These are phyloP conservation scores for Microplitis deprimator DNA, from an alignment of 2,888 invertebrate species.

Conservation along the genomic window DNA sequence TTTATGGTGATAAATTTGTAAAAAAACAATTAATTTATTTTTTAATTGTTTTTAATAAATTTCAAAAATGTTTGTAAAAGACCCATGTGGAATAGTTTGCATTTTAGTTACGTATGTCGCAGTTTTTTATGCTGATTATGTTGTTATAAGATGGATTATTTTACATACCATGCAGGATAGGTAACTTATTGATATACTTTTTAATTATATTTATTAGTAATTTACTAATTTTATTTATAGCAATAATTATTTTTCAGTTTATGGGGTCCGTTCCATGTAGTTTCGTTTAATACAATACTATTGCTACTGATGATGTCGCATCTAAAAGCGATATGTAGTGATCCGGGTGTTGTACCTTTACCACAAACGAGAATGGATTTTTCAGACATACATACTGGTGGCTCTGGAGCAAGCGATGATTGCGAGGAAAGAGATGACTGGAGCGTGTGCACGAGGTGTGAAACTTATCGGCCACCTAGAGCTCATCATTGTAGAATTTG, in stretches of 20 bases:
- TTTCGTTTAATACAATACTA: constrained; percentile 84
- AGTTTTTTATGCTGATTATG: constrained; percentile 90
- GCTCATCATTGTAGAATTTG: constrained; percentile 93
- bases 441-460: constrained; percentile 87
- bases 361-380: constrained; percentile 83
- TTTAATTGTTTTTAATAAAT: background rate
- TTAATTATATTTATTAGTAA: constrained; percentile 3
- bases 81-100: constrained; percentile 89
- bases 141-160: constrained; percentile 86
- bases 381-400: constrained; percentile 82
- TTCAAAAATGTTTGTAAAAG: constrained; percentile 79
- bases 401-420: constrained; percentile 69
- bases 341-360: constrained; percentile 89
- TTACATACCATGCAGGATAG: constrained; percentile 86
- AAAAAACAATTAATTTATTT: background rate
- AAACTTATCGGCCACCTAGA: constrained; percentile 86
- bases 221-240: constrained; percentile 12
- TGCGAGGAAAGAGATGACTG: constrained; percentile 77
- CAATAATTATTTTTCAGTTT: constrained; percentile 74
- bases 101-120: constrained; percentile 85
- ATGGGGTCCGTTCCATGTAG: constrained; percentile 86
- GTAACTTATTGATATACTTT: constrained; percentile 70
- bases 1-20: background rate
- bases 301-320: constrained; percentile 84
- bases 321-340: constrained; percentile 88